Evolutionary conservation across 2,888 invertebrate genomes (phyloP).

Genomic region (Drosophila nigricruria): DNA sequence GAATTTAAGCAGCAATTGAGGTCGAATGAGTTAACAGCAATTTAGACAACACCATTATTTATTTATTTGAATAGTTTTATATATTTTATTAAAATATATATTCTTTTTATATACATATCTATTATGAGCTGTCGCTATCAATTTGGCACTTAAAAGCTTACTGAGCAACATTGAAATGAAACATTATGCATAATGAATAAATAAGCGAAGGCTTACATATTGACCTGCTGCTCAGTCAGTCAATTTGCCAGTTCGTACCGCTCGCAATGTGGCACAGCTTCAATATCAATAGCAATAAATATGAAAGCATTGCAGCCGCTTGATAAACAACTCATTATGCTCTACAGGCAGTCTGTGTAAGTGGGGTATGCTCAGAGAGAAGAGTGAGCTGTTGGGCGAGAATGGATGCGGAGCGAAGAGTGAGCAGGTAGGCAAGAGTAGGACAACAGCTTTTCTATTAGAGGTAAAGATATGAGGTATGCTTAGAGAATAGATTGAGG

Average conservation of each 20-base stretch:
- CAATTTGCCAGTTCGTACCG: constrained; percentile 3
- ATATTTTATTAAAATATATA: not conserved
- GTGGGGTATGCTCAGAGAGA: not conserved
- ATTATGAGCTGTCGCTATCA: constrained; percentile 12
- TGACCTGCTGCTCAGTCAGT: constrained; percentile 25
- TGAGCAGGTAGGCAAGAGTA: not conserved
- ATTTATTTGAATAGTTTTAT: constrained; percentile 1
- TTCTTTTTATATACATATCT: not conserved
- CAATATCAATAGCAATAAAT: constrained; percentile 44
- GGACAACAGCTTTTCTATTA: no score
- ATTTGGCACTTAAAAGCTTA: constrained; percentile 39
- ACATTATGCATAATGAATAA: constrained; percentile 31
- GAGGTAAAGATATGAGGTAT: no score
- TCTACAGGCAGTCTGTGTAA: not conserved
- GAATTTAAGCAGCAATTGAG: constrained; percentile 4
- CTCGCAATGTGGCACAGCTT: constrained; percentile 28
- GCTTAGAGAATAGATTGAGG: no score
- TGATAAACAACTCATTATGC: constrained; percentile 70
- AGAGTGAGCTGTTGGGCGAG: not conserved
- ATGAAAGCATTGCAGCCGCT: constrained; percentile 54
- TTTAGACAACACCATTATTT: not conserved
- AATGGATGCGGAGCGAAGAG: not conserved
- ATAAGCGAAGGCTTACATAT: constrained; percentile 25
- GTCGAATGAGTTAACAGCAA: not conserved
- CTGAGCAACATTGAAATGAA: constrained; percentile 10